Conservation (phyloP, 2,113 vertebrate species). For the Leiothrix lutea region DNA sequence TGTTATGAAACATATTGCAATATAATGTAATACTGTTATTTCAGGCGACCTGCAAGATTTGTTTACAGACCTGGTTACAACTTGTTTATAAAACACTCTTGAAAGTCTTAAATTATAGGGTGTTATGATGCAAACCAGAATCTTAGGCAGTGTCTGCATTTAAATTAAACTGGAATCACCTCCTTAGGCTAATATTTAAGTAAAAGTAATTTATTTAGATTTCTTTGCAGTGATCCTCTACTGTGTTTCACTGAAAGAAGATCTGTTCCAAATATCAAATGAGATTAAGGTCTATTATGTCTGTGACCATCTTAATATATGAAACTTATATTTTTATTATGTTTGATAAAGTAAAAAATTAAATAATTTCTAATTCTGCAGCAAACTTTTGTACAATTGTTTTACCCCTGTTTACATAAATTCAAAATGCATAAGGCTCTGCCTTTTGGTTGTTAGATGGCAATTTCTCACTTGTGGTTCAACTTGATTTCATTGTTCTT, state of each 20-base stretch:
- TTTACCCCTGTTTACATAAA: not conserved
- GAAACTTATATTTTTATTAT: not conserved
- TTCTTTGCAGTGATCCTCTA: not conserved
- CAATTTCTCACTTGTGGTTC: not conserved
- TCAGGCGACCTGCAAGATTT: not conserved
- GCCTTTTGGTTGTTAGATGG: not conserved
- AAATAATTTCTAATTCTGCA: not conserved
- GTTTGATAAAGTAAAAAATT: not conserved
- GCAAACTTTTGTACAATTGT: not conserved
- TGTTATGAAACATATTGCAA: not conserved
- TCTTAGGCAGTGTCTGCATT: not conserved
- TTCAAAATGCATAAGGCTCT: not conserved
- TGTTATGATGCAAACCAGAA: not conserved
- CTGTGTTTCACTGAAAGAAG: not conserved
- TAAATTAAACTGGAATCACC: not conserved
- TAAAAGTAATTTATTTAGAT: not conserved
- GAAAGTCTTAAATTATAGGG: not conserved
- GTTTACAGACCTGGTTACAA: not conserved
- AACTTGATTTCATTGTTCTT: not conserved
- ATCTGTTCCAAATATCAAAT: not conserved
- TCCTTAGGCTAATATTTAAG: not conserved
- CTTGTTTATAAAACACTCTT: not conserved
- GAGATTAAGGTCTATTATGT: not conserved
- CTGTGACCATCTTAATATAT: not conserved
- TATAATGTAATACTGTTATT: not conserved